These are phyloP conservation scores for Mythimna ferrago DNA, from an alignment of 2,888 invertebrate species.

Conservation along the genomic window DNA sequence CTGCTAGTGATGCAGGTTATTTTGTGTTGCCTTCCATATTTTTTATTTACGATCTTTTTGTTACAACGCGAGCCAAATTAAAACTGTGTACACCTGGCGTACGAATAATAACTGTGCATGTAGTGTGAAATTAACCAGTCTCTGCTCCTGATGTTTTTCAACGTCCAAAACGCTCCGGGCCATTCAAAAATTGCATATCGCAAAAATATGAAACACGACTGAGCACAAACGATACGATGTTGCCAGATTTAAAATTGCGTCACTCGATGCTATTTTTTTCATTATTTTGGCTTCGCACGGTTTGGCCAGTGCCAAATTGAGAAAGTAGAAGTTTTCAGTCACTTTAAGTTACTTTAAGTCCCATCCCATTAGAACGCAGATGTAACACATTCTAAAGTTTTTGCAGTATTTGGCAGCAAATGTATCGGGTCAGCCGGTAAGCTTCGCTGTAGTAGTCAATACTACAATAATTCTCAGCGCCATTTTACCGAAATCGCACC, in stretches of 20 bases:
- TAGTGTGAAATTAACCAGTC: slow-evolving; percentile 24
- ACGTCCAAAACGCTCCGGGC: slow-evolving; percentile 8
- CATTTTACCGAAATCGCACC: no score
- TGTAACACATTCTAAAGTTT: no score
- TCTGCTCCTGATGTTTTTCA: slow-evolving; percentile 19
- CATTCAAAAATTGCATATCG: slow-evolving; percentile 1
- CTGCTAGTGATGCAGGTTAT: no score
- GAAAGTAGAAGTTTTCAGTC: no score
- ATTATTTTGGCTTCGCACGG: not conserved
- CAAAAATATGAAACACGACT: slow-evolving; percentile 2
- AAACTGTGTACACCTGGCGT: slow-evolving; percentile 12
- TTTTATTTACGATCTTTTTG: slow-evolving; percentile 7
- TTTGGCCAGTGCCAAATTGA: no score
- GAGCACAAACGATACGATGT: slow-evolving; percentile 7
- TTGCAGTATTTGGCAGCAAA: no score
- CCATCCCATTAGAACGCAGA: no score
- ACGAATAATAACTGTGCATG: slow-evolving; percentile 23
- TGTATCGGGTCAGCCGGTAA: no score
- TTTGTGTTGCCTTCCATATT: not conserved
- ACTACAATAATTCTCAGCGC: no score
- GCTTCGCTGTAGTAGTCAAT: no score
- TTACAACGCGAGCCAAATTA: slow-evolving; percentile 15
- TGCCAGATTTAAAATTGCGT: slow-evolving; percentile 25
- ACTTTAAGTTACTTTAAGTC: no score
- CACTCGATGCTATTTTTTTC: not conserved